Base-by-base conservation (phyloP, 2,888 invertebrate species). In the Lasioglossum oenotherae region DNA sequence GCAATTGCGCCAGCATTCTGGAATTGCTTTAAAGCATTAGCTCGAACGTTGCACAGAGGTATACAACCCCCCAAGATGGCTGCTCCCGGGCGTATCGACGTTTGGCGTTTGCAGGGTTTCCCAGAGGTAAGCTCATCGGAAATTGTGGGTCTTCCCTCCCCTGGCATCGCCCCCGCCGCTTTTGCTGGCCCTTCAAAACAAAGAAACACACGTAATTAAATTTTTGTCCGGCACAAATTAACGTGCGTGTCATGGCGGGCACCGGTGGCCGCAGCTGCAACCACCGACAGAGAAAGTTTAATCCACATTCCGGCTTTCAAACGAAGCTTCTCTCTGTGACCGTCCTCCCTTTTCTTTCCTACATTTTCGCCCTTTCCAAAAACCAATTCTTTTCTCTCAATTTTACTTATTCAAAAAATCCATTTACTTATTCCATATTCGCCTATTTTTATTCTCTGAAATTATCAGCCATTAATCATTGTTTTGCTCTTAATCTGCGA, bases 51-150 rank as follows among this genome's bases (percentile, higher is more conserved):
- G 90, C 89, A 80, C 91, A 91, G 91, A 90, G 91, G 92, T 91
- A 92, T 90, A 94, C 92, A 94, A 94, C 85, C 89, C 93, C 92
- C 92, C 94, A 94, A 94, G 94, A 94, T 94, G 94, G 94, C 94
- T 92, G 94, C 88, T 85, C 80, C 80, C 86, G 89, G 92, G 93
- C 93, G 93, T 95, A 95, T 95, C 95, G 95, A 95, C 95, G 95
- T 95, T 95, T 94, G 93, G 93, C 94, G 91, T 93, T 95, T 95
- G 90, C 88, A 92, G 90, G 95, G 95, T 95, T 95, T 95, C 95
- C 90, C 93, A 92, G 93, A 94, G 94, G 95, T 95, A 95, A 95
- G 95, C 95, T 95, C 95, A 95, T 95, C 95, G 95, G 95, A 91
- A 94, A 93, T 95, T 95, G 94, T 89, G 88, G 93, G 95, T 93